phyloP scores from a whole-genome alignment of 2,113 vertebrate genomes.

The Microtus richardsoni region DNA sequence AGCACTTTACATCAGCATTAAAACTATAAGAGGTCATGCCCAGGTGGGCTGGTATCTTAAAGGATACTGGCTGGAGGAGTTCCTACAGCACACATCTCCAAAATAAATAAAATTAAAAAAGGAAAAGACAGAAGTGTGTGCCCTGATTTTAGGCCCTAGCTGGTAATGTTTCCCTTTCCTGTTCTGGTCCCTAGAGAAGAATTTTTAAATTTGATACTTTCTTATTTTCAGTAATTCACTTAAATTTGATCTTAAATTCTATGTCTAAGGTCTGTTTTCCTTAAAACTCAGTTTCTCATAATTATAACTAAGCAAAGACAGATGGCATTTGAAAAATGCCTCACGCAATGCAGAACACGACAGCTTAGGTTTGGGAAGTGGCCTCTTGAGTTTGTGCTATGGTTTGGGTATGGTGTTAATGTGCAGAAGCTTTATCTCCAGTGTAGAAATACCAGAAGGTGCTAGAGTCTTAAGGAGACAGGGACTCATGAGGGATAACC shows the following conservation, averaged over 20 bases:
- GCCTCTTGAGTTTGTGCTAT: not conserved
- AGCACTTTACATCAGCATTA: too few species aligned
- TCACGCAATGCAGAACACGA: not conserved
- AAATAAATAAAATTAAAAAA: not conserved
- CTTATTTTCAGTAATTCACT: not conserved
- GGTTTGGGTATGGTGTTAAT: not conserved
- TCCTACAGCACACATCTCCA: not conserved
- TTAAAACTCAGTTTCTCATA: not conserved
- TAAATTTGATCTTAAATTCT: slow-evolving; percentile 26
- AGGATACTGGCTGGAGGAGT: too few species aligned
- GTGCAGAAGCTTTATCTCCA: not conserved
- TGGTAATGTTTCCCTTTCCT: not conserved
- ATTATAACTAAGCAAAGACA: not conserved
- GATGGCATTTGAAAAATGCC: not conserved
- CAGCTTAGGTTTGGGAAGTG: too few species aligned
- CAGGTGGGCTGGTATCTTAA: too few species aligned
- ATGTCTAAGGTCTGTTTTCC: slow-evolving; percentile 20
- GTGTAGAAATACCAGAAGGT: too few species aligned
- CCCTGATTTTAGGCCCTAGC: not conserved
- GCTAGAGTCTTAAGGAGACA: not conserved
- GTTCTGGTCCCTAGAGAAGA: not conserved
- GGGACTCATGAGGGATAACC: too few species aligned
- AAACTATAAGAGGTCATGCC: too few species aligned
- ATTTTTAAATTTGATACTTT: not conserved
- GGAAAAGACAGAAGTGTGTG: not conserved